A percentile compares a stretch with the other conserved stretches of the same genome.
These are phyloP conservation scores for Bursaphelenchus okinawaensis DNA, from an alignment of 2,888 invertebrate genomes.

Conservation along the genomic window DNA sequence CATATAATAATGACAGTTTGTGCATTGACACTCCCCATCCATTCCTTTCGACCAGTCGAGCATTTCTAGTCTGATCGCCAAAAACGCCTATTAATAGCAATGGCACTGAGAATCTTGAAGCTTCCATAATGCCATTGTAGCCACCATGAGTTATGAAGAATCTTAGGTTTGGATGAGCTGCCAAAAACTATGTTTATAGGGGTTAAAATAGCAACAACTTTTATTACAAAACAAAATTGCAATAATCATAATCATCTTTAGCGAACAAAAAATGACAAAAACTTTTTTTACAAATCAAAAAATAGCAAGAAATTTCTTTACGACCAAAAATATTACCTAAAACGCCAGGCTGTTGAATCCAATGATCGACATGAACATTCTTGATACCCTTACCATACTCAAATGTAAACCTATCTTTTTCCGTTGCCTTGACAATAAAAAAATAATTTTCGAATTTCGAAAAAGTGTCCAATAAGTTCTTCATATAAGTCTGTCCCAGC, in stretches of 20 bases:
- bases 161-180: constrained; percentile 29
- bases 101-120: constrained; percentile 35
- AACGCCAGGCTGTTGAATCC: constrained; percentile 36
- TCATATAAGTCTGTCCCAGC: constrained; percentile 27
- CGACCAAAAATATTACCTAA: constrained; percentile 15
- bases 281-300: not conserved
- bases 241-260: too few relatives aligned
- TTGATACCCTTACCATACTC: constrained; percentile 10
- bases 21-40: constrained; percentile 35
- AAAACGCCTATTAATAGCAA: constrained; percentile 34
- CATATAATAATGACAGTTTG: constrained; percentile 17
- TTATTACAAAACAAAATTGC: not conserved
- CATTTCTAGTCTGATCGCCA: constrained; percentile 28
- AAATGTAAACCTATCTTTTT: constrained; percentile 23
- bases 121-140: constrained; percentile 41
- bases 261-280: not conserved
- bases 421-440: constrained; percentile 35
- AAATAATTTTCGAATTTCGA: constrained; percentile 31
- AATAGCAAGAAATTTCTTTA: not conserved
- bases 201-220: not conserved
- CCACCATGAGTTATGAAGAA: constrained; percentile 44
- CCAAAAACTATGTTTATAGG: not conserved
- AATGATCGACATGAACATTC: constrained; percentile 31
- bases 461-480: constrained; percentile 26
- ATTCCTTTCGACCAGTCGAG: constrained; percentile 28